Evolutionary conservation across 2,113 vertebrate genomes (phyloP), one percentile per base, ranked within the genome.

Genomic region (Lepus europaeus): DNA sequence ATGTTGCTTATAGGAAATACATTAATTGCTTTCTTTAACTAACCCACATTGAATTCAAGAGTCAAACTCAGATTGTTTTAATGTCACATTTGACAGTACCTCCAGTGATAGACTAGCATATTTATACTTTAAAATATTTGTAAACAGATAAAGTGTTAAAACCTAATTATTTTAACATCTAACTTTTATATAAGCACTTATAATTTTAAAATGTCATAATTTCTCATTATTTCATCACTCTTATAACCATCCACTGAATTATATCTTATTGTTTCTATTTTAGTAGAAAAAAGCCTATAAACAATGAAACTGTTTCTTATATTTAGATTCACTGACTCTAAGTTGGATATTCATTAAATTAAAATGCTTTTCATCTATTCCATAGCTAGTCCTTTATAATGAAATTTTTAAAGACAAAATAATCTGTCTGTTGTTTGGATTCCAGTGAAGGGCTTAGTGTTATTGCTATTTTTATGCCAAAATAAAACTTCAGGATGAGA

Each of bases 401-500:
- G 36, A 92, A 96, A 96, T 76, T 95, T 97, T 92, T 96, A 90
- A 93, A 95, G 77, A 92, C 33, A 86, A 92, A 96, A 93, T 95
- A 53, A 95, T 97, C 78, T 86, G 76, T 96, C 94, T 95, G 95
- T 7, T 4, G 59, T 68, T 94, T 95, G 86, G 73, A 89, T 92
- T 90, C 86, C 92, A 95, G 56, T 27, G 56, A 74, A 95, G 53
- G 13, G 12, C 74, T 95, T 95, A 97, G 93, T 97, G 88, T 95
- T 96, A 97, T 68, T 96, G 83, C 39, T 80, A 45, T 79, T 76
- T 90, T 61, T 5, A 56, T 96, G 91, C 94, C 94, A 97, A 97
- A 88, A 94, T 96, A 78, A 94, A 92, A 79, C 53, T 98, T 96
- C 23, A 87, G 64, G 93, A 97, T 97, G 95, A 97, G 95, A 97